These are phyloP conservation scores for Saccopteryx leptura DNA, from an alignment of 2,113 vertebrate genomes.

Conservation along the genomic window DNA sequence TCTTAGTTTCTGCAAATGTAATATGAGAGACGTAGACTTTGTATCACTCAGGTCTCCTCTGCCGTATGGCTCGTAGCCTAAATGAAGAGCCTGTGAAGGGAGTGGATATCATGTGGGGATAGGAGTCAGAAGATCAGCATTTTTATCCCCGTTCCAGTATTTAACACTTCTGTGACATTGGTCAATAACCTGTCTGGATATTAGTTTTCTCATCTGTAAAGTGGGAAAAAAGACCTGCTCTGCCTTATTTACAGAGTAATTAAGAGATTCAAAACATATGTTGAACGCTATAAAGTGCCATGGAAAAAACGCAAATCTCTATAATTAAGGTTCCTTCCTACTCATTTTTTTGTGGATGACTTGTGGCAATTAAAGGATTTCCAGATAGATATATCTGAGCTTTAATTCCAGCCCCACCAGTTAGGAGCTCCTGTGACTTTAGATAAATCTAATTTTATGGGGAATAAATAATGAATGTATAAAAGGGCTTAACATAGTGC, in stretches of 20 bases:
- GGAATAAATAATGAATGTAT: background rate
- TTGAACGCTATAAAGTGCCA: conserved; percentile 1
- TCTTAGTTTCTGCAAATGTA: conserved; percentile 4
- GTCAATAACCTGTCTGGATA: background rate
- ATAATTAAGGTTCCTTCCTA: background rate
- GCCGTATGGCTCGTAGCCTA: background rate
- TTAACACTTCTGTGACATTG: background rate
- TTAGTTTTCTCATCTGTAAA: background rate
- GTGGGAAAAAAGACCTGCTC: background rate
- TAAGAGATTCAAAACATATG: background rate
- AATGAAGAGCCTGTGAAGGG: background rate
- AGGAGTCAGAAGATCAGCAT: background rate
- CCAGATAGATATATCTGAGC: background rate
- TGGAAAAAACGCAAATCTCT: background rate
- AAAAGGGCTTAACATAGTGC: background rate
- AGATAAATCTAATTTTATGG: background rate
- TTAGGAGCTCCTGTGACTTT: background rate
- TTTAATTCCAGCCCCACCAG: background rate
- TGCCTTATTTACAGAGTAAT: background rate
- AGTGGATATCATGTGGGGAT: background rate
- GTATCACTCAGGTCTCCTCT: background rate
- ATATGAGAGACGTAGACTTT: background rate
- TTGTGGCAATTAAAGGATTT: background rate
- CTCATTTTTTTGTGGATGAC: background rate
- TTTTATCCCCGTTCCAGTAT: background rate